These are phyloP conservation scores for Phocides pigmalion DNA, from an alignment of 1,140 invertebrate species.

Conservation along the genomic window DNA sequence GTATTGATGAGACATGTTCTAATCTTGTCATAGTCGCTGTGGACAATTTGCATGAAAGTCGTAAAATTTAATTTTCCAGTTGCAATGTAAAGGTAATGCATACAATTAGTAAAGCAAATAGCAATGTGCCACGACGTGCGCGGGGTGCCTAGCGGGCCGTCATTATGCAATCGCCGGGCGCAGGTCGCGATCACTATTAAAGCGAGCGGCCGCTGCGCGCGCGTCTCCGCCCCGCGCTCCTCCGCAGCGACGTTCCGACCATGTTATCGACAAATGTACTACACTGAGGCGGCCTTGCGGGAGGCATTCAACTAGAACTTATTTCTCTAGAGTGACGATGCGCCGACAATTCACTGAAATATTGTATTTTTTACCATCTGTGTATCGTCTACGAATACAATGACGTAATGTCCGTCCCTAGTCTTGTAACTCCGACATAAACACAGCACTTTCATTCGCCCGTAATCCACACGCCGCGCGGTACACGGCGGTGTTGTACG, in stretches of 20 bases:
- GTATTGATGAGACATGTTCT: background rate
- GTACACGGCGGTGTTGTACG: too few relatives aligned
- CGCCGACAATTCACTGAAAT: too few relatives aligned
- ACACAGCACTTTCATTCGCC: too few relatives aligned
- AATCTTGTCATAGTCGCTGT: background rate
- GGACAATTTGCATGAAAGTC: background rate
- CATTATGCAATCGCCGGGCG: constrained; percentile 41
- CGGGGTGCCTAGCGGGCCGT: constrained; percentile 28
- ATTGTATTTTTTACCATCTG: too few relatives aligned
- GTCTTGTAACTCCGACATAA: too few relatives aligned
- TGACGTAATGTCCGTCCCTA: too few relatives aligned
- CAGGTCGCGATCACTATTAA: constrained; percentile 32
- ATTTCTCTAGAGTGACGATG: too few relatives aligned
- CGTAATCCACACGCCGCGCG: too few relatives aligned
- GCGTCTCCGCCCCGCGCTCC: background rate
- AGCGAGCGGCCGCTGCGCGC: constrained; percentile 28
- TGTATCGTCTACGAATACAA: too few relatives aligned
- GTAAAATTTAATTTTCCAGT: background rate
- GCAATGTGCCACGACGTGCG: constrained; percentile 18
- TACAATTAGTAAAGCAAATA: constrained; percentile 20
- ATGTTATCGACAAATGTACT: constrained; percentile 11
- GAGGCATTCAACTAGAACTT: too few relatives aligned
- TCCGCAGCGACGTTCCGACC: background rate
- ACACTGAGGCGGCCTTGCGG: too few relatives aligned
- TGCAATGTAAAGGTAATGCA: background rate